Conservation (phyloP, 2,113 vertebrate species). For the Pontoporia blainvillei region DNA sequence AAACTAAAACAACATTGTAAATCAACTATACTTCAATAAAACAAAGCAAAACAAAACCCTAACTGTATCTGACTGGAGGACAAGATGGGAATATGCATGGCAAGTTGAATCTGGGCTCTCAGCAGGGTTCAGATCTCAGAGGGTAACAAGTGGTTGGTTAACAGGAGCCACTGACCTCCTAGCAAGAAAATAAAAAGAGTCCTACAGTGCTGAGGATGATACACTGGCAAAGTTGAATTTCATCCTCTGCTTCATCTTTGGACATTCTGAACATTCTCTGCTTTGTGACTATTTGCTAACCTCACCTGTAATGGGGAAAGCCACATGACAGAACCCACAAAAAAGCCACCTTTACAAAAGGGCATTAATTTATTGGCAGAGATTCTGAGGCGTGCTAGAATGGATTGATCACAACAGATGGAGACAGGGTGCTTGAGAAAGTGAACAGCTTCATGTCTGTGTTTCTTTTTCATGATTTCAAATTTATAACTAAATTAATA, state of each 20-base stretch:
- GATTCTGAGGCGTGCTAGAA: not conserved
- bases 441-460: conserved; percentile 9
- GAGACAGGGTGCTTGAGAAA: not conserved
- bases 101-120: not conserved
- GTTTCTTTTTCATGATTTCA: not conserved
- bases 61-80: not conserved
- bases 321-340: not conserved
- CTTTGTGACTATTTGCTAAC: not conserved
- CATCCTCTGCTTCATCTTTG: not conserved
- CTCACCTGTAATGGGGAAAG: not conserved
- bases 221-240: not conserved
- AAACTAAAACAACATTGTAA: no score
- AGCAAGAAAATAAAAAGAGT: not conserved
- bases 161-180: not conserved
- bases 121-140: not conserved
- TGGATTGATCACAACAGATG: conserved; percentile 37
- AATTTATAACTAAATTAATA: conserved; percentile 33
- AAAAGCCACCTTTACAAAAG: not conserved
- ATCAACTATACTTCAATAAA: not conserved
- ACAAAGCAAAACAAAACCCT: not conserved
- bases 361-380: not conserved
- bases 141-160: not conserved
- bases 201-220: not conserved
- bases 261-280: not conserved
- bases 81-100: no score